Conservation (phyloP, 2,113 vertebrate genomes). For the Egretta garzetta region DNA sequence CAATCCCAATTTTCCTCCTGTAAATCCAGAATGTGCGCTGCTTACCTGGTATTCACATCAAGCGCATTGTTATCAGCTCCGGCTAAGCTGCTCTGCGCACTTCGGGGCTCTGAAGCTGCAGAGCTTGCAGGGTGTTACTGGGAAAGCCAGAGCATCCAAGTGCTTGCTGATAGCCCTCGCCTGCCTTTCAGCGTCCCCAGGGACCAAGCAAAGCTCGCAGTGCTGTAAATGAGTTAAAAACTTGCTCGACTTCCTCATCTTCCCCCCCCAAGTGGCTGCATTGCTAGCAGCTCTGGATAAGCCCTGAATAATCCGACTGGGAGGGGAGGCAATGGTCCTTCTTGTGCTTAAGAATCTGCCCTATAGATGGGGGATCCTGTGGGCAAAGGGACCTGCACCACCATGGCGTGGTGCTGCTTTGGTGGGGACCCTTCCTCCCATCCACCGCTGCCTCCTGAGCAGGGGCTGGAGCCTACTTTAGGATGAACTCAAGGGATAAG, state of each 20-base stretch:
- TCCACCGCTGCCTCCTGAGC: not conserved
- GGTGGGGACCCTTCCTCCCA: not conserved
- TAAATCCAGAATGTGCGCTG: not conserved
- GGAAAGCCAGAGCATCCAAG: not conserved
- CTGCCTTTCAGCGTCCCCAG: not conserved
- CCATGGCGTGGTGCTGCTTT: not conserved
- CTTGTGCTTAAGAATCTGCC: not conserved
- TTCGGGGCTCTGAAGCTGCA: not conserved
- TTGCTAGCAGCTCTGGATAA: not conserved
- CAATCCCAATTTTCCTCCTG: conserved; percentile 50
- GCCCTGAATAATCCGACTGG: accelerated
- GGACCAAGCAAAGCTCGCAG: not conserved
- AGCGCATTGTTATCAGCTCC: not conserved
- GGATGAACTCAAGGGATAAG: not conserved
- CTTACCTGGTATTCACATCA: conserved; percentile 42
- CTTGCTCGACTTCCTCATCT: not conserved
- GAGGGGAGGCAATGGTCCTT: not conserved
- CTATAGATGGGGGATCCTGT: not conserved
- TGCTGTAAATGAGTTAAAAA: not conserved
- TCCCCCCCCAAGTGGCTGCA: too few relatives aligned
- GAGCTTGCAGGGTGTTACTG: not conserved
- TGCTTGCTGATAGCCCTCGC: not conserved
- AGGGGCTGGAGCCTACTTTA: not conserved
- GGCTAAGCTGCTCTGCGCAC: not conserved
- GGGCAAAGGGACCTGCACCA: not conserved